Base-by-base conservation (phyloP, 2,888 invertebrate species). In the Tanypteryx hageni region DNA sequence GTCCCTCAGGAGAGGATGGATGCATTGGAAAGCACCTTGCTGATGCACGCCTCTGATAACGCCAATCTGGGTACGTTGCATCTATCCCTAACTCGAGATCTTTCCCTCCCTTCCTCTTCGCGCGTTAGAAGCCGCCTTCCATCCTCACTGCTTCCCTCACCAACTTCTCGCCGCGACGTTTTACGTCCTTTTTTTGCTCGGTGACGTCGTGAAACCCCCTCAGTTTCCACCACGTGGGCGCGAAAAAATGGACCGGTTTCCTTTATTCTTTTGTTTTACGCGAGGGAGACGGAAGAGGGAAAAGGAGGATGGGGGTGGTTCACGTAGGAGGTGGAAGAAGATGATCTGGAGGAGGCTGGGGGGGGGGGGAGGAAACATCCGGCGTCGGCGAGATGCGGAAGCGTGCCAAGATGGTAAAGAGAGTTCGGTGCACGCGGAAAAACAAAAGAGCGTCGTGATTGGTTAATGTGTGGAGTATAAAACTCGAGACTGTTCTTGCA, bases 1-100 rank as follows among this genome's bases (percentile, higher is more conserved):
- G 76, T 22, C 76, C 27, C 76, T 76, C 76, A 76, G 27, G 44
- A 76, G 76, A 76, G 76, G 76, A 22, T 76, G 76, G 76, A 76
- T 76, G 76, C 76, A 76, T 76, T 76, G 76, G 76, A 76, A 76
- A 76, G 76, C 76, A 76, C 76, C 76, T 76, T 76, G 76, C 76
- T 27, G 76, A 76, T 76, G 76, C 76, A 76, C 76, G 76, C 76
- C 76, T 76, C 27, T 13, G 76, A 76, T 76, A 76, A 76, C 76
- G 76, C 76, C 76, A 76, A 76, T 76, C 76, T 76, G 27, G 76
- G 22, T 22, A 27, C 76, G 76, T 76, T 22, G 76, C 76, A 76
- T 76, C 76, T 76, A 76, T 76, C 27, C 76, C 76, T 76, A 76
- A 68, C 68, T 68, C 68, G 68, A 68, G 68, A 68, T 76, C 76